Conservation (phyloP, 2,113 vertebrate genomes). For the Prinia subflava region DNA sequence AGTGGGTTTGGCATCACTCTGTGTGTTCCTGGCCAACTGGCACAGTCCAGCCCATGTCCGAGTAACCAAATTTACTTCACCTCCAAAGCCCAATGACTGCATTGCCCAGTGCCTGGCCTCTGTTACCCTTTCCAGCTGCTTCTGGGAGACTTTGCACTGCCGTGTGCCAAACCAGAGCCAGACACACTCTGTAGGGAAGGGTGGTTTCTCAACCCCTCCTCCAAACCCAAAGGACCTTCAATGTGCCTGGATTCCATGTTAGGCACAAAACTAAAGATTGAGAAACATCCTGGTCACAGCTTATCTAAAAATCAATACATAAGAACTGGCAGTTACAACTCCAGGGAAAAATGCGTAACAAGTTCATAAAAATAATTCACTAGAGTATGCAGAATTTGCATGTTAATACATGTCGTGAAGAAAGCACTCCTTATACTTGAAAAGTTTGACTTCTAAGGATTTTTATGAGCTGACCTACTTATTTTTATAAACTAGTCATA, state of each 20-base stretch:
- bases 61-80: not conserved
- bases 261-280: not conserved
- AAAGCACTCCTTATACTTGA: not conserved
- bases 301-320: not conserved
- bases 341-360: accelerated
- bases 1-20: not conserved
- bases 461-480: not conserved
- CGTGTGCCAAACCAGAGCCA: not conserved
- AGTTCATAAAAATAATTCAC: not conserved
- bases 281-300: not conserved
- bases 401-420: not conserved
- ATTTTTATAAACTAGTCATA: not conserved
- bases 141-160: not conserved
- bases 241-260: not conserved
- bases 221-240: not conserved
- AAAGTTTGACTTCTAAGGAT: not conserved
- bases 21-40: not conserved
- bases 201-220: not conserved
- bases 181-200: accelerated
- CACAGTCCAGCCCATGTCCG: not conserved
- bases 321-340: not conserved
- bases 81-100: not conserved
- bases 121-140: not conserved
- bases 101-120: not conserved
- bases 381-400: not conserved